Base-by-base conservation (phyloP, 2,888 invertebrate species). In the Stenchaetothrips biformis region DNA sequence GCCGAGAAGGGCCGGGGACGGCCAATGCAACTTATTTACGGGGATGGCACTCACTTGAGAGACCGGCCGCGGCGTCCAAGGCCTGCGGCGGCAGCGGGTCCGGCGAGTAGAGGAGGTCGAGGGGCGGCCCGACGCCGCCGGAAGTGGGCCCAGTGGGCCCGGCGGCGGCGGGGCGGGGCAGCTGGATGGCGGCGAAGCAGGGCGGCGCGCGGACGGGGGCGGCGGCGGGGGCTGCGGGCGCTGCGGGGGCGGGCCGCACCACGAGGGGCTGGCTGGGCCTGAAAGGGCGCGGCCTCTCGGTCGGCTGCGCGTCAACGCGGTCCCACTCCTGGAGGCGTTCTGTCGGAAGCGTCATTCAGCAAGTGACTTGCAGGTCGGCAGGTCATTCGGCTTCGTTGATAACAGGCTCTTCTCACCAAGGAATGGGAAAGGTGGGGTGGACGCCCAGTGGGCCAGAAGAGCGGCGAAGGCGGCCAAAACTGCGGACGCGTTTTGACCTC, bases 141-240 rank as follows among this genome's bases (percentile, higher is more conserved):
- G 87, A 82, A 88, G 88, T 4, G 86, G 89, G 0, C 86, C 86
- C 82, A 88, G 88, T 82, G 87, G 89, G 25, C 85, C 87, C 1
- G 88, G 88, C 84, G 85, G 83, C 7, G 84, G 87, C 27, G 88
- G 88, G 9, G 83, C 84, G 80, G 88, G 88, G 86, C 87, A 86
- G 78, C 82, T 85, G 81, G 87, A 87, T 77, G 88, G 88, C 9
- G 86, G 85, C 2, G 87, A 87, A 84, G 89, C 53, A 53, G 53
- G 53, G 53, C 53, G 53, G 53, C 11, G 53, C 53, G 53, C 16
- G 53, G 53, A 18, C 18, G 53, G 16, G 53, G 53, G 18, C 53
- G 53, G 53, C 16, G 9, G 53, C 53, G 53, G 53, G 53, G 53
- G 53, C 16, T 11, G 13, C 13, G 53, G 16, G 13, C 13, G 53